Percentiles rank a stretch among this genome's conserved stretches.
Conservation (phyloP, 2,113 vertebrate genomes). For the Hippoglossus stenolepis region DNA sequence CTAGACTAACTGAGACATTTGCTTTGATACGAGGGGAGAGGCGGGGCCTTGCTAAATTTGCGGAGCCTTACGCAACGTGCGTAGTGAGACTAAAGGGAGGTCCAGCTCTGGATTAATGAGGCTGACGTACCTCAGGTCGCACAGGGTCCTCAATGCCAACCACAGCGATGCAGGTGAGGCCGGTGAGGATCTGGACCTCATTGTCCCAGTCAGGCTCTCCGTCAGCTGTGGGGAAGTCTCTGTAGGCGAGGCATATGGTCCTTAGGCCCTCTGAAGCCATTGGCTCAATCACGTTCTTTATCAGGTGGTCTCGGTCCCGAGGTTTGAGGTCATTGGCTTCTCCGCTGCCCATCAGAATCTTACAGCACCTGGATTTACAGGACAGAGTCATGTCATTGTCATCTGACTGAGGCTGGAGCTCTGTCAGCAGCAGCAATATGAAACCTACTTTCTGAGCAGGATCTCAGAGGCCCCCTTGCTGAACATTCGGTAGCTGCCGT, state of each 20-base stretch:
- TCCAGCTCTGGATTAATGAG: background rate
- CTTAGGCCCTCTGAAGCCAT: constrained; percentile 97
- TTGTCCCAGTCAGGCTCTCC: constrained; percentile 95
- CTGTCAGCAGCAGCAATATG: background rate
- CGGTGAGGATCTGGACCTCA: constrained; percentile 90
- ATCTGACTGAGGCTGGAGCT: background rate
- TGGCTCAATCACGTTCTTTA: constrained; percentile 93
- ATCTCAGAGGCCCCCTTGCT: constrained; percentile 99
- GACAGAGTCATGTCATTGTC: background rate
- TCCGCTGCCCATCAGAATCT: constrained; percentile 88
- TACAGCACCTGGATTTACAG: constrained; percentile 88
- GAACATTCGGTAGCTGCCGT: constrained; percentile 96
- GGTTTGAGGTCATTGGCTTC: constrained; percentile 89
- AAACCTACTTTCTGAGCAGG: constrained; percentile 94
- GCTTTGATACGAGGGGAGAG: no score
- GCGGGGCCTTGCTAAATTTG: no score
- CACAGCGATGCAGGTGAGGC: constrained; percentile 93
- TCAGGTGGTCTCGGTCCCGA: constrained; percentile 89
- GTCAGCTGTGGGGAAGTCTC: constrained; percentile 90
- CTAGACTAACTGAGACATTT: no score
- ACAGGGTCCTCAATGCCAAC: constrained; percentile 99
- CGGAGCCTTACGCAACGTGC: no score
- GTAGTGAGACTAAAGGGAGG: no score
- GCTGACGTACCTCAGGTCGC: constrained; percentile 88
- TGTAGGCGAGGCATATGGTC: constrained; percentile 96